phyloP scores from a whole-genome alignment of 2,888 invertebrate species.

The Xestia ashworthii region DNA sequence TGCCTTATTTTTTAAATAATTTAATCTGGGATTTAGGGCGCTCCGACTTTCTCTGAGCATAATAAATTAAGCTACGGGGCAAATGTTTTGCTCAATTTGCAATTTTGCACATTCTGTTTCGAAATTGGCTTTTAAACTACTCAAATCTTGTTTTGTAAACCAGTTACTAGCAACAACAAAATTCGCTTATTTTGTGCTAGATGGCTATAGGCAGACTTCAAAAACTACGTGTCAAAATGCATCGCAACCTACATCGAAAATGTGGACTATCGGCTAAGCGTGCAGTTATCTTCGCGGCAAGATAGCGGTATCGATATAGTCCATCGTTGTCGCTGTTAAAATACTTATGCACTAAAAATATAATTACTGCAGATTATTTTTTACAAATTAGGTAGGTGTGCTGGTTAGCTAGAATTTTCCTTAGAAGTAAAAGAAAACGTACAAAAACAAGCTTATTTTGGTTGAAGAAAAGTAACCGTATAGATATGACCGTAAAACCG shows the following conservation, averaged over 20 bases:
- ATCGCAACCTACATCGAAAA: constrained; percentile 45
- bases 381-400: background rate
- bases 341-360: constrained; percentile 5
- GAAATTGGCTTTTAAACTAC: constrained; percentile 45
- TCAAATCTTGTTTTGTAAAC: constrained; percentile 52
- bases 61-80: constrained; percentile 60
- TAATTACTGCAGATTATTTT: background rate
- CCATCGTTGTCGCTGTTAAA: constrained; percentile 30
- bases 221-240: constrained; percentile 11
- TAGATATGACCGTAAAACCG: constrained; percentile 64
- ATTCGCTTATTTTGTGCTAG: constrained; percentile 6
- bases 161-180: constrained; percentile 23
- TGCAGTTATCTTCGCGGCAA: constrained; percentile 51
- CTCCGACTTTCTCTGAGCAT: constrained; percentile 31
- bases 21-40: background rate
- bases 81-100: constrained; percentile 66
- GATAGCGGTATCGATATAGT: constrained; percentile 43
- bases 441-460: constrained; percentile 53
- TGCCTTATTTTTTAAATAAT: constrained; percentile 26
- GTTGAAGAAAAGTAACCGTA: constrained; percentile 68
- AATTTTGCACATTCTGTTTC: constrained; percentile 61
- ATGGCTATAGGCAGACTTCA: constrained; percentile 1
- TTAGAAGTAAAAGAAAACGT: constrained; percentile 7
- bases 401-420: background rate
- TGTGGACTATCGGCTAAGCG: constrained; percentile 40